phyloP scores from a whole-genome alignment of 2,113 vertebrate species.

The Morphnarchus princeps region DNA sequence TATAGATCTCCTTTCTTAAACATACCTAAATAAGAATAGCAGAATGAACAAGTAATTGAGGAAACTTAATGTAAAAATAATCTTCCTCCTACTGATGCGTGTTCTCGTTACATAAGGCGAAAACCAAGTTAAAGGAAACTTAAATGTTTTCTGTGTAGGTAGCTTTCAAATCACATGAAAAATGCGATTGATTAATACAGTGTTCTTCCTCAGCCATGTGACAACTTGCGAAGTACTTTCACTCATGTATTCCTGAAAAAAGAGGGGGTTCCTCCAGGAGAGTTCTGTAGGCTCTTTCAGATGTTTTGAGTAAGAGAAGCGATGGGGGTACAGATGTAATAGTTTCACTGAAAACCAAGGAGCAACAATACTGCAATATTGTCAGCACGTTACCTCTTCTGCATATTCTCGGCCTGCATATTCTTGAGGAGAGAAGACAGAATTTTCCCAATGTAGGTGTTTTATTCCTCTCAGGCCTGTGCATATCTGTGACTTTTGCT shows the following conservation, averaged over 20 bases:
- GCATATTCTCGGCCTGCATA: background rate
- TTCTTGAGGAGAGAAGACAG: background rate
- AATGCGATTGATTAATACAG: constrained; percentile 1
- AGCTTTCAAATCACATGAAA: constrained; percentile 9
- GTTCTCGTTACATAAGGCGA: background rate
- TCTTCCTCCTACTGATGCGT: background rate
- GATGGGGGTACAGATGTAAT: background rate
- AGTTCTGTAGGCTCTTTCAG: background rate
- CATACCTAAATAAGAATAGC: background rate
- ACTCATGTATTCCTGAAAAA: background rate
- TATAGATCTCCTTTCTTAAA: background rate
- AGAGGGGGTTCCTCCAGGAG: background rate
- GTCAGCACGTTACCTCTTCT: background rate
- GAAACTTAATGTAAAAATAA: constrained; percentile 24
- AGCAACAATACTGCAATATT: background rate
- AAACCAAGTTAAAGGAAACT: constrained; percentile 10
- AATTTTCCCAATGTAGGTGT: background rate
- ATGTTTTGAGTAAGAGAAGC: background rate
- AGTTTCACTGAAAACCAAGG: background rate
- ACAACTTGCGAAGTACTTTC: background rate
- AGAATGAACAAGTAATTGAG: background rate
- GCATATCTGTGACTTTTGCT: background rate
- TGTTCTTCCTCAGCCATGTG: background rate
- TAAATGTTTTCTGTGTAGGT: constrained; percentile 35
- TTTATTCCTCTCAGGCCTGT: background rate